phyloP scores from a whole-genome alignment of 1,140 invertebrate genomes.

The Lasaia peninsularis region DNA sequence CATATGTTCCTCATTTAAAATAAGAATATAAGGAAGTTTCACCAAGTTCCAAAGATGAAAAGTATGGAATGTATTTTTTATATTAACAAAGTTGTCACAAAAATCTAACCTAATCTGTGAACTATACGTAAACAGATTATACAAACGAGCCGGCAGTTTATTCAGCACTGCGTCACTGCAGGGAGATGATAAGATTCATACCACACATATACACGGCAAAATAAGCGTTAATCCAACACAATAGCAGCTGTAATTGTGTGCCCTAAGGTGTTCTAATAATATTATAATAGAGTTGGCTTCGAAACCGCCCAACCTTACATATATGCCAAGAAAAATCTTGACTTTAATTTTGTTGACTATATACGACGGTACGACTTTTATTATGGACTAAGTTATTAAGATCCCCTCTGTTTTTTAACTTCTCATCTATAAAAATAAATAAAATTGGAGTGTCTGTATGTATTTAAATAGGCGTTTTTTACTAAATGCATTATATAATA shows the following conservation, averaged over 20 bases:
- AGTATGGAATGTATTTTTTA: background rate
- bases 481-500: too few relatives aligned
- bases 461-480: too few relatives aligned
- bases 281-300: conserved; percentile 8
- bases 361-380: background rate
- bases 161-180: conserved; percentile 9
- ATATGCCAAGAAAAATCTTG: conserved; percentile 9
- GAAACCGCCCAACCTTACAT: background rate
- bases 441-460: too few relatives aligned
- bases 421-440: too few relatives aligned
- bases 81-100: conserved; percentile 1
- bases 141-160: conserved; percentile 6
- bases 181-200: conserved; percentile 5
- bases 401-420: too few relatives aligned
- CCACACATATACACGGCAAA: background rate
- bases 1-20: too few relatives aligned
- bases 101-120: background rate
- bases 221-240: background rate
- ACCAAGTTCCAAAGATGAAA: too few relatives aligned
- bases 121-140: conserved; percentile 10
- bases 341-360: background rate
- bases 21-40: too few relatives aligned
- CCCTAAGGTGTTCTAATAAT: background rate
- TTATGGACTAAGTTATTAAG: background rate
- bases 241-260: conserved; percentile 1